Evolutionary conservation across 2,797 vertebrate genomes (phyloP).

Genomic region (Vipera ursinii): DNA sequence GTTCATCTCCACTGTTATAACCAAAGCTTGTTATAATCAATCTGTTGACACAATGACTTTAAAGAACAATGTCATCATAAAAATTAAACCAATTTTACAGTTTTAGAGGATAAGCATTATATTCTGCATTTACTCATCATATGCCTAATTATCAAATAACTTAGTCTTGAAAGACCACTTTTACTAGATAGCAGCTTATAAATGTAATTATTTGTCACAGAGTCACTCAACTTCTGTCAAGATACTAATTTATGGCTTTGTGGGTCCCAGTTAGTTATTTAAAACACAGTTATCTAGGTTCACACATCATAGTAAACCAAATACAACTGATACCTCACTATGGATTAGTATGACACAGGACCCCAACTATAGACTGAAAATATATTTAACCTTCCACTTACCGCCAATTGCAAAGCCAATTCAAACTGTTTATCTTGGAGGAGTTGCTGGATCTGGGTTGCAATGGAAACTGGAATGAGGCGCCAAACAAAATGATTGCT

Average conservation of each 20-base stretch:
- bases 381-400: slow-evolving; percentile 69
- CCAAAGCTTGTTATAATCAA: background rate
- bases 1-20: background rate
- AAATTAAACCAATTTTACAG: background rate
- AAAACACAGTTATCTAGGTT: background rate
- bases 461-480: slow-evolving; percentile 94
- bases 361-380: background rate
- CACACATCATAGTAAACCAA: background rate
- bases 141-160: background rate
- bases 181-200: background rate
- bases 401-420: slow-evolving; percentile 93
- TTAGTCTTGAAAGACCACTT: background rate
- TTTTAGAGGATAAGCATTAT: background rate
- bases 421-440: slow-evolving; percentile 99
- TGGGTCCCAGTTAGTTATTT: background rate
- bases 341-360: background rate
- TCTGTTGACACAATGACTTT: background rate
- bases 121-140: background rate
- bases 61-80: background rate
- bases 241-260: background rate
- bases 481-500: slow-evolving; percentile 99
- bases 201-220: background rate
- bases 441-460: slow-evolving; percentile 94
- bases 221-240: background rate
- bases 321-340: background rate